Percentiles rank a stretch among this genome's conserved stretches.
Evolutionary conservation across 2,113 vertebrate genomes (phyloP).

Genomic region (Pandion haliaetus): DNA sequence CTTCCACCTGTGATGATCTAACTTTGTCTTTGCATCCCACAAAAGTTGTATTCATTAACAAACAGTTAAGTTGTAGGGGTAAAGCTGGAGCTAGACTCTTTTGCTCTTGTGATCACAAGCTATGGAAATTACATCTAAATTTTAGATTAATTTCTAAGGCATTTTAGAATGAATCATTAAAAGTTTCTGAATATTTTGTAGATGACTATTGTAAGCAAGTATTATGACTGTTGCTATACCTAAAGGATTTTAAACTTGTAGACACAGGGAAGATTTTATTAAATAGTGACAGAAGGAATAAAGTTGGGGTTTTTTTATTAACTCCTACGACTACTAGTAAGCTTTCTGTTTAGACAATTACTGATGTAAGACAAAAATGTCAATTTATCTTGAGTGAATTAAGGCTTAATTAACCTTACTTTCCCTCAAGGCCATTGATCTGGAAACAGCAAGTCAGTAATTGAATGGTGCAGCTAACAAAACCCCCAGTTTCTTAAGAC

Average conservation of each 20-base stretch:
- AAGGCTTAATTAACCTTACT: conserved; percentile 66
- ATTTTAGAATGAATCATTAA: neutral
- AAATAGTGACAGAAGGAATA: neutral
- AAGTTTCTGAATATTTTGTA: neutral
- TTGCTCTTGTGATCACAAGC: neutral
- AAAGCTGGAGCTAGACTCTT: neutral
- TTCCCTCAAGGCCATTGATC: conserved; percentile 52
- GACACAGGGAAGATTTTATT: neutral
- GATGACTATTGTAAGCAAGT: neutral
- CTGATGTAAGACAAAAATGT: conserved; percentile 46
- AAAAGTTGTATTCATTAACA: neutral
- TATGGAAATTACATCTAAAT: neutral
- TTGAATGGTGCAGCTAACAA: conserved; percentile 32
- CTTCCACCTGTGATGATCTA: neutral
- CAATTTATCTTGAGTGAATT: conserved; percentile 66
- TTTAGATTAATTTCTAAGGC: neutral
- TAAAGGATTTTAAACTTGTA: neutral
- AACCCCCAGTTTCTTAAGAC: conserved; percentile 1
- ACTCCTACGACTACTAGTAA: conserved; percentile 8
- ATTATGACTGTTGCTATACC: neutral
- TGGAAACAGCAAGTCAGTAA: conserved; percentile 54
- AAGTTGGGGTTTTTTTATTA: neutral
- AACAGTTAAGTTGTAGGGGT: neutral
- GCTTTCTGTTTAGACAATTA: conserved; percentile 42
- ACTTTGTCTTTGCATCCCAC: neutral